Evolutionary conservation across 2,113 vertebrate genomes (phyloP).

Genomic region (Hiodon alosoides): DNA sequence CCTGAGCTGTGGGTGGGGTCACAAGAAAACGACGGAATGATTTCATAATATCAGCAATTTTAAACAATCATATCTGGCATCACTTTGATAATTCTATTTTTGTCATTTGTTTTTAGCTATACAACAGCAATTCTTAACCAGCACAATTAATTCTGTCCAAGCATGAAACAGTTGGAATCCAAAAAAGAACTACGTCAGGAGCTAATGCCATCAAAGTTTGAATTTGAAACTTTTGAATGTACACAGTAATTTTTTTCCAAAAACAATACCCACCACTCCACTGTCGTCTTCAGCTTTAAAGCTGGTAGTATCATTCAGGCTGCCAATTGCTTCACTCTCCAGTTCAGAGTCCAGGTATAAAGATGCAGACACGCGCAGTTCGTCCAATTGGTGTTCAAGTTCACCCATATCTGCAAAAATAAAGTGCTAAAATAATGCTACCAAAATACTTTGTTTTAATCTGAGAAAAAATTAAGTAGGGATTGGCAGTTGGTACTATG

Average conservation of each 20-base stretch:
- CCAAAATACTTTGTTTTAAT: neutral
- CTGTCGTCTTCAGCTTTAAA: slow-evolving; percentile 32
- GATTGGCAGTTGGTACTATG: no score
- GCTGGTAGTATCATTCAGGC: slow-evolving; percentile 30
- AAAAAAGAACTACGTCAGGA: no score
- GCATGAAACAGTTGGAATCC: neutral
- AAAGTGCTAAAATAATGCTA: neutral
- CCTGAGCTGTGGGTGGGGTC: slow-evolving; percentile 38
- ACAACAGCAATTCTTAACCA: no score
- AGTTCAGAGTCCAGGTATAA: slow-evolving; percentile 27
- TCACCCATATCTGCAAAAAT: slow-evolving; percentile 38
- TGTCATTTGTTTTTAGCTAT: no score
- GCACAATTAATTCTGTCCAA: neutral
- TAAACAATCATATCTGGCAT: neutral
- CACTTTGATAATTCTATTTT: neutral
- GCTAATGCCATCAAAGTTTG: no score
- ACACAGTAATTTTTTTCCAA: neutral
- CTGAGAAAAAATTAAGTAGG: neutral
- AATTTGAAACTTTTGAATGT: neutral
- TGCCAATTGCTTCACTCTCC: slow-evolving; percentile 31
- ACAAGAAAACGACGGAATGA: neutral
- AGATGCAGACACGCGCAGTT: slow-evolving; percentile 34
- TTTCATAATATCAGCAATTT: neutral
- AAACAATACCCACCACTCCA: slow-evolving; percentile 43
- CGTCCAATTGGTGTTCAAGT: slow-evolving; percentile 50